Conservation (phyloP, 30 jellyfish, hydroid and myxozoan species). For the Sanderia malayensis region DNA sequence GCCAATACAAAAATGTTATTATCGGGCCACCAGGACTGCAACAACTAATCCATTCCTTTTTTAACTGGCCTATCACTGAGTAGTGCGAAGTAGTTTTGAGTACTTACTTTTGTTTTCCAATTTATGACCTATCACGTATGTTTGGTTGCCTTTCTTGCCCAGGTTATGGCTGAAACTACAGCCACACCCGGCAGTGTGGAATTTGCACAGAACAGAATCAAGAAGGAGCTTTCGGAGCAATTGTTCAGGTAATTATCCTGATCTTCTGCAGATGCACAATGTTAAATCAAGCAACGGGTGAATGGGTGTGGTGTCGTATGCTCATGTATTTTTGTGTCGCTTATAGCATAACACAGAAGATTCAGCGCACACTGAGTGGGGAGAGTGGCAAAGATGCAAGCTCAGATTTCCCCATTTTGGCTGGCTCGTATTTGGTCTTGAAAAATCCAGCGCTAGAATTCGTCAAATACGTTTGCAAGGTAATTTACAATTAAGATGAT, state of each 20-base stretch:
- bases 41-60: too few relatives aligned
- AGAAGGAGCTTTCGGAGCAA: conserved; percentile 75
- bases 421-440: conserved; percentile 68
- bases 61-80: too few relatives aligned
- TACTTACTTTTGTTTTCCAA: too few relatives aligned
- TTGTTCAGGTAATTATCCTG: conserved; percentile 86
- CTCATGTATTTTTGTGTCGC: not conserved
- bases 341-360: conserved; percentile 81
- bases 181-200: conserved; percentile 88
- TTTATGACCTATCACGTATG: too few relatives aligned
- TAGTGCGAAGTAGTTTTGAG: too few relatives aligned
- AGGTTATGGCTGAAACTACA: conserved; percentile 76
- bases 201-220: conserved; percentile 78
- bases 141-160: not conserved
- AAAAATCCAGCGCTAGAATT: conserved; percentile 86
- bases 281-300: too few relatives aligned
- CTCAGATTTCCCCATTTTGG: conserved; percentile 77
- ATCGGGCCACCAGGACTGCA: too few relatives aligned
- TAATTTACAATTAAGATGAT: too few relatives aligned
- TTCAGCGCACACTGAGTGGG: conserved; percentile 67
- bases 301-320: too few relatives aligned
- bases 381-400: conserved; percentile 73
- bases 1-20: too few relatives aligned
- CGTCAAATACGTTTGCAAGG: conserved; percentile 88
- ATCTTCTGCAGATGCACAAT: too few relatives aligned